Evolutionary conservation across 2,888 invertebrate genomes (phyloP).

Genomic region (Lycia hirtaria): DNA sequence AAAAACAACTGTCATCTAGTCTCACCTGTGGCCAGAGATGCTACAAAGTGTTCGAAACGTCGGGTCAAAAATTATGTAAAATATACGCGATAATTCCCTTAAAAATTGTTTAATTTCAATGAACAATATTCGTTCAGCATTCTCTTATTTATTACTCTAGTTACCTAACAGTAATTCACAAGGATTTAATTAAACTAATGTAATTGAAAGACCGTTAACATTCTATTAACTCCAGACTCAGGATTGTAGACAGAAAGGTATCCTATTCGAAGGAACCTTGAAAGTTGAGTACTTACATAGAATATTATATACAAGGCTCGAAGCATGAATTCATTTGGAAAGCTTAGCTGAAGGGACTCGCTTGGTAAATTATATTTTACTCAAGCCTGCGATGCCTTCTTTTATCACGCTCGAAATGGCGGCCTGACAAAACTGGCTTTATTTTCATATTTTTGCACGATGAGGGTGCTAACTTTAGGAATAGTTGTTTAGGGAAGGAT

Average conservation of each 20-base stretch:
- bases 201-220: neutral
- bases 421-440: neutral
- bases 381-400: neutral
- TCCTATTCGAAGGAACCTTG: constrained; percentile 3
- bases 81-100: too few species aligned
- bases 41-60: too few species aligned
- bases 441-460: neutral
- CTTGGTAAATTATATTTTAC: neutral
- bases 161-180: too few species aligned
- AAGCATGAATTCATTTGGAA: neutral
- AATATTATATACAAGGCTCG: neutral
- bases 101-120: too few species aligned
- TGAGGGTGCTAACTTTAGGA: neutral
- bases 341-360: neutral
- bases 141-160: too few species aligned
- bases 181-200: too few species aligned
- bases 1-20: too few species aligned
- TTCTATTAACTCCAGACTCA: neutral
- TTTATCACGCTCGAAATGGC: neutral
- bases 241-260: neutral
- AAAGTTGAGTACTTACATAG: neutral
- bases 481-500: too few species aligned
- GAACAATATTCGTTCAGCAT: too few species aligned
- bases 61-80: too few species aligned
- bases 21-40: too few species aligned